Conservation (phyloP, 2,888 invertebrate species). For the Chymomyza amoena region DNA sequence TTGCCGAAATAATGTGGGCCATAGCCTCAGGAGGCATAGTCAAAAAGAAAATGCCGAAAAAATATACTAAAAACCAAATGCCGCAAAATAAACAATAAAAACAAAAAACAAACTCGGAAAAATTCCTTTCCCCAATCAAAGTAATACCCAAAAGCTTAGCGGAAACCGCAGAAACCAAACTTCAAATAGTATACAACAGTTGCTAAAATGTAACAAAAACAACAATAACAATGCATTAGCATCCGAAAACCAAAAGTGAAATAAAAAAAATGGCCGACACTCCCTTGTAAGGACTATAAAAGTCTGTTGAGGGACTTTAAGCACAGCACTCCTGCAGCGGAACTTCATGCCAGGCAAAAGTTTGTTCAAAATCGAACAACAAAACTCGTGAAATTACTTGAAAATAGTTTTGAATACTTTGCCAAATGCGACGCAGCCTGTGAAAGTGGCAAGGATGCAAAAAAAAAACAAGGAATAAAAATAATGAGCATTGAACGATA, state of each 20-base stretch:
- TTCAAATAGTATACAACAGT: slow-evolving; percentile 51
- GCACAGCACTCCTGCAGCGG: background rate
- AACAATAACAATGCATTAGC: slow-evolving; percentile 17
- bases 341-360: slow-evolving; percentile 19
- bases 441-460: slow-evolving; percentile 11
- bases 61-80: background rate
- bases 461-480: slow-evolving; percentile 12
- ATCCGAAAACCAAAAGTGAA: slow-evolving; percentile 18
- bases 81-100: background rate
- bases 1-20: background rate
- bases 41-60: background rate
- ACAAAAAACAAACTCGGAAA: background rate
- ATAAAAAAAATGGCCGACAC: slow-evolving; percentile 21
- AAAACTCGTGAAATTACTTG: slow-evolving; percentile 62
- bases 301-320: background rate
- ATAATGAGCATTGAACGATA: slow-evolving; percentile 60
- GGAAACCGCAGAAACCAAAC: slow-evolving; percentile 50
- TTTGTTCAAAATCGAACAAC: slow-evolving; percentile 53
- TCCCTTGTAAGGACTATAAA: slow-evolving; percentile 14
- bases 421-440: background rate
- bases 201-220: slow-evolving; percentile 49
- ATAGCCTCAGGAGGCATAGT: background rate
- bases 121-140: slow-evolving; percentile 25
- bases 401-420: slow-evolving; percentile 57
- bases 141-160: slow-evolving; percentile 14